Evolutionary conservation across 2,888 invertebrate genomes (phyloP).

Genomic region (Congeria kusceri): DNA sequence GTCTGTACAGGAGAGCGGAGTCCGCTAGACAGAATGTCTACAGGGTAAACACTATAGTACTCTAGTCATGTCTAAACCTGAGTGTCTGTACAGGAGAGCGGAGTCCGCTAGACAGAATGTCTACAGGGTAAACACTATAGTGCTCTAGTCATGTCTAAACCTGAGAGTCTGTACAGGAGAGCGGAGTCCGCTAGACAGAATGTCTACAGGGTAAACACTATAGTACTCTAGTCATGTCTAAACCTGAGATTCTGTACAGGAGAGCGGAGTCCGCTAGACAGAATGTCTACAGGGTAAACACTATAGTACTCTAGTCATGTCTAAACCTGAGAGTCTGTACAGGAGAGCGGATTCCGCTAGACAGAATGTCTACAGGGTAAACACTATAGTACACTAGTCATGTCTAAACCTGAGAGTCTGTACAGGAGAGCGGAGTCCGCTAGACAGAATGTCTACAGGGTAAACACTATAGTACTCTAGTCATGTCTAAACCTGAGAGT

Average conservation of each 20-base stretch:
- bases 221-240: neutral
- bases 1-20: slow-evolving; percentile 75
- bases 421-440: slow-evolving; percentile 76
- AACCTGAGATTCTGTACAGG: slow-evolving; percentile 69
- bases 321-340: slow-evolving; percentile 68
- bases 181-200: slow-evolving; percentile 76
- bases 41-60: slow-evolving; percentile 60
- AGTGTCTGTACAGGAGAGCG: slow-evolving; percentile 70
- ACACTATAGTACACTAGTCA: too few species aligned
- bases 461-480: too few species aligned
- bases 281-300: slow-evolving; percentile 72
- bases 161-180: slow-evolving; percentile 69
- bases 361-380: slow-evolving; percentile 73
- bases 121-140: slow-evolving; percentile 65
- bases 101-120: slow-evolving; percentile 74
- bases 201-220: slow-evolving; percentile 68
- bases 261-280: slow-evolving; percentile 74
- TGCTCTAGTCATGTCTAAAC: slow-evolving; percentile 25
- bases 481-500: slow-evolving; percentile 62
- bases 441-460: slow-evolving; percentile 73
- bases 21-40: slow-evolving; percentile 72
- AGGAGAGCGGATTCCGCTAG: slow-evolving; percentile 75
- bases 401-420: slow-evolving; percentile 64
- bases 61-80: too few species aligned
- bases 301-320: too few species aligned